Conservation (phyloP, 2,888 invertebrate species). For the Microchrysa polita region DNA sequence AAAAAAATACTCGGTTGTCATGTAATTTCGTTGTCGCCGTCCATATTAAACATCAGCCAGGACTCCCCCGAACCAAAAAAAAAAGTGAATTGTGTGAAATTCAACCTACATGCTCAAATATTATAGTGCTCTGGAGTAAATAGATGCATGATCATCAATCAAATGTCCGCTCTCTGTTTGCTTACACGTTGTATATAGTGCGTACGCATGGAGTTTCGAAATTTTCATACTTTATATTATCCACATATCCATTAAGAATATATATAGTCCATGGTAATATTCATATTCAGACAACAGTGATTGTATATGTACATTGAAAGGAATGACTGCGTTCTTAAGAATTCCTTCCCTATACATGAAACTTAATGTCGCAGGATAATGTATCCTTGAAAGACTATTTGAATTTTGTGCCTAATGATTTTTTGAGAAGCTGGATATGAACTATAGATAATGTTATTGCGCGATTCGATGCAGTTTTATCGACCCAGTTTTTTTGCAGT, state of each 20-base stretch:
- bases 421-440: too few relatives aligned
- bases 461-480: too few relatives aligned
- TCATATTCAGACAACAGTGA: too few relatives aligned
- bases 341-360: too few relatives aligned
- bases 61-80: constrained; percentile 15
- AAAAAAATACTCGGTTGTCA: background rate
- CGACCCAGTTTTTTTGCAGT: too few relatives aligned
- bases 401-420: too few relatives aligned
- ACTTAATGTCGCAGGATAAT: too few relatives aligned
- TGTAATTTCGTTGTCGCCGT: constrained; percentile 12
- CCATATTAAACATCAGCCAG: constrained; percentile 5
- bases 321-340: too few relatives aligned
- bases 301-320: too few relatives aligned
- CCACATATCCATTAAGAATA: background rate
- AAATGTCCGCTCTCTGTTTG: constrained; percentile 49
- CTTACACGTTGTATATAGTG: background rate
- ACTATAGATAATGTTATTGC: too few relatives aligned
- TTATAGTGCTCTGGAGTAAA: constrained; percentile 45
- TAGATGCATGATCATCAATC: constrained; percentile 55
- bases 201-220: background rate
- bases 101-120: background rate
- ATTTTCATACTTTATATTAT: constrained; percentile 1
- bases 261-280: background rate
- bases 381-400: too few relatives aligned
- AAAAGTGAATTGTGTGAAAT: constrained; percentile 5